Evolutionary conservation across 2,797 vertebrate genomes (phyloP).

Genomic region (Megaceryle alcyon): DNA sequence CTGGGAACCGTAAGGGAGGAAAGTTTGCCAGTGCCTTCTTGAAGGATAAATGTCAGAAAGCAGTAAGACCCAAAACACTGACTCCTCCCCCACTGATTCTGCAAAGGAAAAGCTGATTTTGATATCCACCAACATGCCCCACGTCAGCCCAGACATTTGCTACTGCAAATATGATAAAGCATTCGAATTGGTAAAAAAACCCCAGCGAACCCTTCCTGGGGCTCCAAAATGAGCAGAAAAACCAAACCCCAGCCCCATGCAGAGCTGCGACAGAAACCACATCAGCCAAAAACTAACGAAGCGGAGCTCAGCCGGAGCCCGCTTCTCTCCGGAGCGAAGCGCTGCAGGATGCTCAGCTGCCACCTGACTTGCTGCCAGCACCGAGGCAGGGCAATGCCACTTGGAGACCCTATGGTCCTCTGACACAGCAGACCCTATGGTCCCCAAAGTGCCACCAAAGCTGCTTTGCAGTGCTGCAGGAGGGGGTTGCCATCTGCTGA

Average conservation of each 20-base stretch:
- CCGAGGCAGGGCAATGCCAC: background rate
- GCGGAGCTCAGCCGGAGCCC: background rate
- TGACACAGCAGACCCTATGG: background rate
- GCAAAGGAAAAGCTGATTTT: background rate
- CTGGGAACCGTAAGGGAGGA: background rate
- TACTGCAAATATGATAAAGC: background rate
- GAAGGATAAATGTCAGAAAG: background rate
- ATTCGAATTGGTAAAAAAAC: accelerated
- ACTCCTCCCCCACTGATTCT: background rate
- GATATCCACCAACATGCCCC: accelerated
- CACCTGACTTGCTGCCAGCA: background rate
- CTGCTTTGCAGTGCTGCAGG: background rate
- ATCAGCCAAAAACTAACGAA: accelerated
- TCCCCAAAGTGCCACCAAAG: background rate
- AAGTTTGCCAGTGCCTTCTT: background rate
- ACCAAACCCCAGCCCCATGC: accelerated
- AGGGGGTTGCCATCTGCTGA: slow-evolving; percentile 67
- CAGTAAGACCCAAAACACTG: accelerated
- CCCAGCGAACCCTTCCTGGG: accelerated
- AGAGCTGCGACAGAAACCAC: background rate
- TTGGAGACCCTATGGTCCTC: background rate
- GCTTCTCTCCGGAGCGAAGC: accelerated
- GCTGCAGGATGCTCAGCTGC: background rate
- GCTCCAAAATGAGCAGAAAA: background rate
- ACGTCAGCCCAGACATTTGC: accelerated